Base-by-base conservation (phyloP, 2,888 invertebrate species). In the Capitulum mitella region DNA sequence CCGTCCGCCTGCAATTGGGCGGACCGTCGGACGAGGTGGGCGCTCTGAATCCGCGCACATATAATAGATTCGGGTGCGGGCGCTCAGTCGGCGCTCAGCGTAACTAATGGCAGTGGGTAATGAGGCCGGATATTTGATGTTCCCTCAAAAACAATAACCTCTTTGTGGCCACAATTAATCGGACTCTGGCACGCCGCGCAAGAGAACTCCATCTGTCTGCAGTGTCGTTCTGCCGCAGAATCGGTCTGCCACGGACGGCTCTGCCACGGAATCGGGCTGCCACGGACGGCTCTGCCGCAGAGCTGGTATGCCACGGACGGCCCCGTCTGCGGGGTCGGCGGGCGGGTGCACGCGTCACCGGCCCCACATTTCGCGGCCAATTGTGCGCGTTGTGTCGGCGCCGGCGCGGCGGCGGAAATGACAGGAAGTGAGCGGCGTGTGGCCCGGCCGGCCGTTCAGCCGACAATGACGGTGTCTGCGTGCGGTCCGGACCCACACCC, bases 381-480 rank as follows among this genome's bases (percentile, higher is more conserved):
- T 70, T 70, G 70, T 16, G 70, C 22, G 70, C 37, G 19, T 26
- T 16, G 70, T 10, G 37, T 61, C 61, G 58, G 3, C 5, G n/a
- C 19, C 32, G 61, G 61, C 61, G 61, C 14, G 61, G 32, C 61
- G 61, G 32, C 61, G 61, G 61, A 29, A 61, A 54, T 54, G 54
- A 6, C 70, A 22, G 70, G 70, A 70, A 70, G 70, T 70, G 70
- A 70, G 70, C 70, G 22, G 70, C 37, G 70, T 37, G 37, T 29
- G 22, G 26, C 61, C 22, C 70, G 22, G 3, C 32, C 37, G 70
- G 22, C 70, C 5, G 61, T 14, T 61, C 16, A 32, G 32, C 16
- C 14, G 61, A 32, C 70, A 70, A 70, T 70, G 70, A 37, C 37
- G 37, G 70, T 37, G 70, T 70, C 70, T 70, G 70, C 61, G 32